These are phyloP conservation scores for Hydropsyche tenuis DNA, from an alignment of 1,140 invertebrate genomes.

Conservation along the genomic window DNA sequence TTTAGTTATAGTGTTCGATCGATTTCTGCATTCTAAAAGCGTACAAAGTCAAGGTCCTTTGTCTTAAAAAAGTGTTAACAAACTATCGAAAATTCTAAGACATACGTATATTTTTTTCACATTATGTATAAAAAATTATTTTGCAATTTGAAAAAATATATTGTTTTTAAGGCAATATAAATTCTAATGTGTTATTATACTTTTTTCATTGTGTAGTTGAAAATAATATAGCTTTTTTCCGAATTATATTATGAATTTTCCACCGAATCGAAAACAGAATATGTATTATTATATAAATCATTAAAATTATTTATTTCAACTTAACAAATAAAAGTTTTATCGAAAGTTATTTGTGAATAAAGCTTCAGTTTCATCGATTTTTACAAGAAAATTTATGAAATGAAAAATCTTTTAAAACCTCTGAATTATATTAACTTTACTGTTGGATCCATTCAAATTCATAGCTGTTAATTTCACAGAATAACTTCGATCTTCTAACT, in stretches of 20 bases:
- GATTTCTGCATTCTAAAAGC: not conserved
- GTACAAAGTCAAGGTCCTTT: slow-evolving; percentile 21
- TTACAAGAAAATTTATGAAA: not conserved
- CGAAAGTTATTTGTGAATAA: no score
- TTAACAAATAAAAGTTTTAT: not conserved
- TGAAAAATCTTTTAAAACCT: not conserved
- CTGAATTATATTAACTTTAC: slow-evolving; percentile 12
- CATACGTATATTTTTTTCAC: no score
- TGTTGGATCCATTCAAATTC: slow-evolving; percentile 36
- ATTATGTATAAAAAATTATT: not conserved
- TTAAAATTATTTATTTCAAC: no score
- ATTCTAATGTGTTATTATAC: no score
- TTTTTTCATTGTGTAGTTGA: no score
- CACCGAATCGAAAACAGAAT: no score
- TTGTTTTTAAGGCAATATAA: no score
- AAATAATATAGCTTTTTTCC: no score
- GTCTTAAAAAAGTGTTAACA: not conserved
- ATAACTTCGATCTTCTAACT: not conserved
- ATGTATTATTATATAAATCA: no score
- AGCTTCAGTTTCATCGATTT: no score
- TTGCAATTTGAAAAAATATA: not conserved
- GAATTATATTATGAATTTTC: no score
- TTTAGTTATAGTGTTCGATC: not conserved
- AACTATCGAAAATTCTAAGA: no score
- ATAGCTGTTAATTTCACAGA: slow-evolving; percentile 21